phyloP scores from a whole-genome alignment of 1,140 invertebrate genomes.

The Lethrus apterus region DNA sequence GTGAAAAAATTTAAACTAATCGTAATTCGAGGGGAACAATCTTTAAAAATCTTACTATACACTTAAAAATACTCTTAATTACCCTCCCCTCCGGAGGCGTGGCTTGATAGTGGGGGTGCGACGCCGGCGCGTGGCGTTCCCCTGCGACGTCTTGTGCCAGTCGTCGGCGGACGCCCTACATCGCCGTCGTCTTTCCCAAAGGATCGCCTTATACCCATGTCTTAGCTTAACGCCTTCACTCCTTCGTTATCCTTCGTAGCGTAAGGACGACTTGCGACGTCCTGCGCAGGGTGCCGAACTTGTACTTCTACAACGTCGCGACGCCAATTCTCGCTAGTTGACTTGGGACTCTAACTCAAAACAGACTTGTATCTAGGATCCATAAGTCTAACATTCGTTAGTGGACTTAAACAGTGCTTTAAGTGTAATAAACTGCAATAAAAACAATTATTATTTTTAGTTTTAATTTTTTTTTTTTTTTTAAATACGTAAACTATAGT shows the following conservation, averaged over 20 bases:
- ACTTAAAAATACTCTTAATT: slow-evolving; percentile 42
- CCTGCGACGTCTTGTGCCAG: slow-evolving; percentile 40
- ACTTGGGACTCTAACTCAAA: no score
- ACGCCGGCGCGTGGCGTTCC: slow-evolving; percentile 38
- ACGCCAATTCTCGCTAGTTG: no score
- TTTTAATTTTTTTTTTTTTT: no score
- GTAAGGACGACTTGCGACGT: slow-evolving; percentile 34
- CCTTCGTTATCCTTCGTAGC: slow-evolving; percentile 37
- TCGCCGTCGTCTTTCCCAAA: slow-evolving; percentile 35
- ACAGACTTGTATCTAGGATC: no score
- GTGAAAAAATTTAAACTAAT: background rate
- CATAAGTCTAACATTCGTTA: no score
- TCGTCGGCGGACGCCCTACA: slow-evolving; percentile 36
- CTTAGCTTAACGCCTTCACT: slow-evolving; percentile 36
- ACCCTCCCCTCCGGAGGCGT: slow-evolving; percentile 34
- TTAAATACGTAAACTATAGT: no score
- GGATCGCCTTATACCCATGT: slow-evolving; percentile 39
- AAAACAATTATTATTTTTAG: no score
- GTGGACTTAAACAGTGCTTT: no score
- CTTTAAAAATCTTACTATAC: slow-evolving; percentile 38
- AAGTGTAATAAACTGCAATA: no score
- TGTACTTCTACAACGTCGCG: no score
- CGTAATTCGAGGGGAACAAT: slow-evolving; percentile 1
- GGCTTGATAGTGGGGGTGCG: slow-evolving; percentile 27
- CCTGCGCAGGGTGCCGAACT: slow-evolving; percentile 29